phyloP scores from a whole-genome alignment of 2,888 invertebrate species.

The Campoplex nolae region DNA sequence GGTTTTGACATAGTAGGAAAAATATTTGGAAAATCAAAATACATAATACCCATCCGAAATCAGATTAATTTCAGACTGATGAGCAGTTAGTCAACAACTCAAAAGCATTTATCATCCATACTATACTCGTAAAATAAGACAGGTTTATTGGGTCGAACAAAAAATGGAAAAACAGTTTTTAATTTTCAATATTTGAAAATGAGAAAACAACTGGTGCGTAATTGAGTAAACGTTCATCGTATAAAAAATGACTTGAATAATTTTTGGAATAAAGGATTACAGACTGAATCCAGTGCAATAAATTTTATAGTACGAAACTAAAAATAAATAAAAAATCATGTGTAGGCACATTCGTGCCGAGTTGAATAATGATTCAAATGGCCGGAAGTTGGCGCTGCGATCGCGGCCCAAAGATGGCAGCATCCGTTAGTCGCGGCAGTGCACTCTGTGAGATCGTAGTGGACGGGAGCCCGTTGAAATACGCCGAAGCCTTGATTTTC shows the following conservation, averaged over 20 bases:
- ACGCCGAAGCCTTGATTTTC: conserved; percentile 82
- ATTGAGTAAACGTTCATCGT: neutral
- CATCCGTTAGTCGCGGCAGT: conserved; percentile 82
- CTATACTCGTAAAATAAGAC: neutral
- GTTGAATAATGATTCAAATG: conserved; percentile 59
- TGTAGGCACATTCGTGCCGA: conserved; percentile 11
- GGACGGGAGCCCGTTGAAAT: conserved; percentile 82
- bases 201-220: neutral
- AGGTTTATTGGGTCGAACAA: neutral
- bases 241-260: neutral
- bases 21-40: neutral
- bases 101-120: neutral
- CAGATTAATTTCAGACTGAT: neutral
- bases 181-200: neutral
- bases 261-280: neutral
- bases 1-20: neutral
- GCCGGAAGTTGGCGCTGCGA: conserved; percentile 67
- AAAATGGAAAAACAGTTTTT: neutral
- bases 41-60: neutral
- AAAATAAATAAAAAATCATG: neutral
- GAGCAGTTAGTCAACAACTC: neutral
- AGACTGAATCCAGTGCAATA: neutral
- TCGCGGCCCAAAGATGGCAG: conserved; percentile 78
- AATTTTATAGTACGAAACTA: neutral
- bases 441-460: conserved; percentile 83